These are phyloP conservation scores for Meiosimyza platycephala DNA, from an alignment of 2,888 invertebrate genomes.

Conservation along the genomic window DNA sequence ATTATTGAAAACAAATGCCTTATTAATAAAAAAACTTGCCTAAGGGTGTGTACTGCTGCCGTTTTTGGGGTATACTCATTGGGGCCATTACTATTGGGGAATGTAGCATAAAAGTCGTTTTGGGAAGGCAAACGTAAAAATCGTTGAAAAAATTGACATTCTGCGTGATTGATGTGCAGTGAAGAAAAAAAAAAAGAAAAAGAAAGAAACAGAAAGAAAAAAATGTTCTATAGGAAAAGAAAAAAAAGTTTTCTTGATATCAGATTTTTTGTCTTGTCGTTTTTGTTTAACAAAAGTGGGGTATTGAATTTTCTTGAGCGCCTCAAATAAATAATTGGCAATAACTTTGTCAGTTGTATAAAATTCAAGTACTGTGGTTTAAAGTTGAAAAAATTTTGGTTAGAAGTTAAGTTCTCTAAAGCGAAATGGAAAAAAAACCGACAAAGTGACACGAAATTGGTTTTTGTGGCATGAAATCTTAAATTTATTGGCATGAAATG, in stretches of 20 bases:
- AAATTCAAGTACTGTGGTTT: too few relatives aligned
- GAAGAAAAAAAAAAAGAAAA: not conserved
- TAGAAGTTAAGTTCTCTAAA: too few relatives aligned
- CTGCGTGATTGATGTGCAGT: constrained; percentile 44
- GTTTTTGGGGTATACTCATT: too few relatives aligned
- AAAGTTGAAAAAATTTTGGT: too few relatives aligned
- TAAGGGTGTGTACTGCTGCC: too few relatives aligned
- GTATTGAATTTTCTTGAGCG: not conserved
- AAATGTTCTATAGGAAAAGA: not conserved
- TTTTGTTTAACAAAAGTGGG: not conserved
- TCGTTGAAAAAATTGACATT: constrained; percentile 39
- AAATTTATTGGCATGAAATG: not conserved
- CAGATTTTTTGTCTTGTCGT: too few relatives aligned
- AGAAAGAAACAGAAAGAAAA: not conserved
- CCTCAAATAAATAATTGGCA: constrained; percentile 9
- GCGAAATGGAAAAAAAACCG: not conserved
- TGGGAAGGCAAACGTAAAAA: constrained; percentile 2
- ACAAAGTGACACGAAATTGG: too few relatives aligned
- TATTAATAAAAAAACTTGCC: constrained; percentile 47
- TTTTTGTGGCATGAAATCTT: not conserved
- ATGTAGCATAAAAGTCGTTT: too few relatives aligned
- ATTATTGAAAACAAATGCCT: constrained; percentile 46
- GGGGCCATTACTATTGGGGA: too few relatives aligned
- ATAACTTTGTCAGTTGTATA: constrained; percentile 3
- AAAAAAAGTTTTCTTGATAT: not conserved